Conservation (phyloP, 2,888 invertebrate genomes). For the Dugesia japonica region DNA sequence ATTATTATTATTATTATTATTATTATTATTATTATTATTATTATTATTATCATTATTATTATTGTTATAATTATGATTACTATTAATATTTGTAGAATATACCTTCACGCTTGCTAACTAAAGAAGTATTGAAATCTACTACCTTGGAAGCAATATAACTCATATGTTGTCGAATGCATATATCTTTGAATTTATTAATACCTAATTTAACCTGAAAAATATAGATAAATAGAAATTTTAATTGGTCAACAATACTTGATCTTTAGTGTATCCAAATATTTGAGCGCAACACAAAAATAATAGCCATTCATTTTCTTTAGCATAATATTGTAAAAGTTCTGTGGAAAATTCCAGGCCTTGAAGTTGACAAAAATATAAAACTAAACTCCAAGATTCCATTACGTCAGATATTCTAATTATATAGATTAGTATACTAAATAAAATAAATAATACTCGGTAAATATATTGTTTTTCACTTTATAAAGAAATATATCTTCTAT, state of each 20-base stretch:
- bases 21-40: neutral
- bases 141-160: neutral
- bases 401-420: neutral
- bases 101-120: neutral
- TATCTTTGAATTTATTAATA: neutral
- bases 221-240: no score
- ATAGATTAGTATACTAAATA: neutral
- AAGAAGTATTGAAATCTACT: neutral
- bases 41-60: no score
- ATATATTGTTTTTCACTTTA: neutral
- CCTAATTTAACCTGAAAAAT: neutral
- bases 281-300: neutral
- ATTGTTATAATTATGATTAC: no score
- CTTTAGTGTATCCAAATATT: neutral
- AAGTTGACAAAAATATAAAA: conserved; percentile 3
- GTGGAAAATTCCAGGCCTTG: neutral
- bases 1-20: neutral
- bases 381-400: neutral
- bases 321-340: neutral
- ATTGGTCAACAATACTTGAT: no score
- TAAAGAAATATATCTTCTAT: neutral
- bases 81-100: no score
- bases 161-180: neutral
- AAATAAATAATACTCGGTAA: neutral
- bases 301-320: neutral